Conservation (phyloP, 2,797 vertebrate species). For the Rhinophrynus dorsalis region DNA sequence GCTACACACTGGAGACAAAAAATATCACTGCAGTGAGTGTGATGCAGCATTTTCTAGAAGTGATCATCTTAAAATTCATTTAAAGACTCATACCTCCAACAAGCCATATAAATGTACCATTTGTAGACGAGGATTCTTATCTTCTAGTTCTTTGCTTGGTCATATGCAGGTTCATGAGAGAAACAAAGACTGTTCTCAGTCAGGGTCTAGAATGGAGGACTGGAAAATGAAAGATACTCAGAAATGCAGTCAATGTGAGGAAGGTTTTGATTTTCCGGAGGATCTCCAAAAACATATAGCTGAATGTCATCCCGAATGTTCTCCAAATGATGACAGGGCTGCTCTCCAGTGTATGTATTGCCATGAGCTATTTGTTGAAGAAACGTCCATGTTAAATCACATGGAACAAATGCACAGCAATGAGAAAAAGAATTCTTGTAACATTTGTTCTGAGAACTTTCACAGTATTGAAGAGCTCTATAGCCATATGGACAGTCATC, state of each 20-base stretch:
- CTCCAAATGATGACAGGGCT: slow-evolving; percentile 88
- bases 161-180: slow-evolving; percentile 98
- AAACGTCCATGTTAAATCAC: slow-evolving; percentile 89
- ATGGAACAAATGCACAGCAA: slow-evolving; percentile 89
- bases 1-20: slow-evolving; percentile 96
- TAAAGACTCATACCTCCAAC: slow-evolving; percentile 98
- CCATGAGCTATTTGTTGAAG: slow-evolving; percentile 93
- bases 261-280: slow-evolving; percentile 96
- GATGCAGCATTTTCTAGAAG: slow-evolving; percentile 96
- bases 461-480: slow-evolving; percentile 92
- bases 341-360: slow-evolving; percentile 95
- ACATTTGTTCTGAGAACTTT: slow-evolving; percentile 93
- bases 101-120: slow-evolving; percentile 99
- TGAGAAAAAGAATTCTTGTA: slow-evolving; percentile 89
- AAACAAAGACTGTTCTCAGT: slow-evolving; percentile 85
- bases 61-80: slow-evolving; percentile 97
- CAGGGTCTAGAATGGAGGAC: slow-evolving; percentile 83
- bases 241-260: slow-evolving; percentile 96
- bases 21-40: slow-evolving; percentile 97
- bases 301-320: slow-evolving; percentile 96
- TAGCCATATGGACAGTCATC: slow-evolving; percentile 96
- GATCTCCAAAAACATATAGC: slow-evolving; percentile 97
- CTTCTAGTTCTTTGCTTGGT: slow-evolving; percentile 93
- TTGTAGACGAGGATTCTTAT: slow-evolving; percentile 94
- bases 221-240: slow-evolving; percentile 96